Evolutionary conservation across 2,888 invertebrate species (phyloP), one percentile per base, ranked within the genome.

Genomic region (Drosophila monieri): DNA sequence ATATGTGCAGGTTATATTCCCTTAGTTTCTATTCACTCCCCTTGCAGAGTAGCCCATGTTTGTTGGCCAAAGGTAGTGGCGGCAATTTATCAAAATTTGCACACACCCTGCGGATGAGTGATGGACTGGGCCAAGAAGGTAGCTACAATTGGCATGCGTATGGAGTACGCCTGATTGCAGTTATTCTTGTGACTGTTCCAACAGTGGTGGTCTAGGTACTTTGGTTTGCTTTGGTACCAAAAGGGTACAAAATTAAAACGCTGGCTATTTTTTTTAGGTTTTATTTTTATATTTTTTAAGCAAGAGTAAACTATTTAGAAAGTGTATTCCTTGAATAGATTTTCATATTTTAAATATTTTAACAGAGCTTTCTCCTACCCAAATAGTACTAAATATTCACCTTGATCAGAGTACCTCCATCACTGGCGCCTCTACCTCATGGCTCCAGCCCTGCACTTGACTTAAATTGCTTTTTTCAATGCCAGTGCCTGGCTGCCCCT

Each of bases 391-490:
- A 2, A 35, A n/a, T 35, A n/a, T 35, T n/a, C 6, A 35, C 35
- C 35, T 35, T 2, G n/a, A 35, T 35, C 3, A 6, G n/a, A 6
- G 35, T 35, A 35, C 35, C 6, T 43, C 21, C 21, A 43, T 12
- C 43, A 12, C 43, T 43, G 10, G 78, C 47, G 65, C 58, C 15
- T 8, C 9, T 18, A 15, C 39, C 43, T 43, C 21, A 21, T 43
- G 18, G 43, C 43, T 12, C 10, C 21, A 18, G 51, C 44, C 74
- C 72, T 77, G 76, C 73, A 62, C 80, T 72, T 77, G 77, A 79
- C 74, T 88, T 86, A 89, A 86, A 83, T 89, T 88, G 88, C 85
- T 77, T 80, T 86, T 88, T 89, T 84, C 88, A 89, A 88, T 87
- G 87, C 84, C 89, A 85, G 71, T 78, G 74, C 69, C 75, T 76